These are phyloP conservation scores for Drosophila melanosoma DNA, from an alignment of 2,888 invertebrate genomes.

Conservation along the genomic window DNA sequence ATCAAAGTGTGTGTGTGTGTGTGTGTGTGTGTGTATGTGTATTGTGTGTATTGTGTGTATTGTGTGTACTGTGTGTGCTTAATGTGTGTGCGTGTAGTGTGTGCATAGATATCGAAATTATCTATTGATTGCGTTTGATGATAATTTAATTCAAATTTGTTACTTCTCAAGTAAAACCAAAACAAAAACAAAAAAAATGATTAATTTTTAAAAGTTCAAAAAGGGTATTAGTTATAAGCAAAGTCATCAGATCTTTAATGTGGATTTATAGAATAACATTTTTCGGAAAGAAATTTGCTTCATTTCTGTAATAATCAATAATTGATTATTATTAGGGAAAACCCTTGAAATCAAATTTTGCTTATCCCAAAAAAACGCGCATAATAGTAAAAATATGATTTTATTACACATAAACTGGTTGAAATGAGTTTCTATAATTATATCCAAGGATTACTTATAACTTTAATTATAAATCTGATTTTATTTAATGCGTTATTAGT, in stretches of 20 bases:
- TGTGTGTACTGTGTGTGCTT: conserved; percentile 6
- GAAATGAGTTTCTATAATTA: no score
- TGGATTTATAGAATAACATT: not conserved
- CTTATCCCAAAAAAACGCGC: not conserved
- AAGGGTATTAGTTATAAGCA: not conserved
- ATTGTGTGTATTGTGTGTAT: conserved; percentile 1
- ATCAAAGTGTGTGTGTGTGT: conserved; percentile 5
- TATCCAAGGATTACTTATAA: conserved; percentile 1
- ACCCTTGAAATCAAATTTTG: not conserved
- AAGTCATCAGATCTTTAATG: no score
- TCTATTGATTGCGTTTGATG: conserved; percentile 41
- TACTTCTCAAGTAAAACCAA: not conserved
- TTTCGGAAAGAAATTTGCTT: not conserved
- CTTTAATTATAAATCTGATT: conserved; percentile 3
- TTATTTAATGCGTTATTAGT: conserved; percentile 6
- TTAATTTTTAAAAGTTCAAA: not conserved
- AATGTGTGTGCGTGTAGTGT: conserved; percentile 14
- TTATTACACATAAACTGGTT: no score
- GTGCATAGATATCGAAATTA: conserved; percentile 44
- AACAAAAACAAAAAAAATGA: not conserved
- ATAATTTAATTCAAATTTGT: conserved; percentile 26
- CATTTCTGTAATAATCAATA: not conserved
- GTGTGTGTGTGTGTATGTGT: conserved; percentile 2
- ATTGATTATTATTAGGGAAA: not conserved
- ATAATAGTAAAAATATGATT: not conserved